Base-by-base conservation (phyloP, 23 tunicate species). In the Trididemnum miniatum region DNA sequence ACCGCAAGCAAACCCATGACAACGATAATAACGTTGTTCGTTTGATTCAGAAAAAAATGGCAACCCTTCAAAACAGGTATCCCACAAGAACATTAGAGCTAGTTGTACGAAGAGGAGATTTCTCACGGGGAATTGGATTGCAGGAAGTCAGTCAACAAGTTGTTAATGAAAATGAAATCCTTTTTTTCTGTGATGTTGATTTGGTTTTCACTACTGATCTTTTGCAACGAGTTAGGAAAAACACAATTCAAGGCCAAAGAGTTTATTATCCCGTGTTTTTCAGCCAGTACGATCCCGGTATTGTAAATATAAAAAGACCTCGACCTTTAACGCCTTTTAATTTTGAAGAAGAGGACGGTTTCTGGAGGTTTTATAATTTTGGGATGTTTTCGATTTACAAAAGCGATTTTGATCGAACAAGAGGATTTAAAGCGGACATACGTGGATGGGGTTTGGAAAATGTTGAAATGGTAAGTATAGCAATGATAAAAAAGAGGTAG, bases 371-470 rank as follows among this genome's bases (percentile, higher is more conserved):
- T 37, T 94, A 69, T 72, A 90, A 95, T 36, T 94, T 77, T 51
- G 94, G 98, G 30, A 89, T 94, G 94, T 78, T 94, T 23, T 85
- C 98, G 1, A 81, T 94, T 12, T 94, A 89, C 77, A 85, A 89
- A 76, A 65, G 82, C 31, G 98, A 94, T 36, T 94, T 94, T 60
- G 63, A n/a, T 18, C 69, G 30, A 59, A 84, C 95, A 1, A 71
- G 50, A 0, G 98, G 98, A 34, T 94, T 89, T 52, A 92, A 94
- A 50, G 44, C 85, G 1, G 25, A 65, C 38, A 63, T 88, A 5
- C 51, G 51, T 0, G 98, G 98, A 36, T 94, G 94, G 94, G 98
- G 98, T 35, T 63, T 80, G 22, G 98, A 94, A 67, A 95, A 94
- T 35, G 31, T 84, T 2, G 69, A 80, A 26, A 35, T 94, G 78